These are phyloP conservation scores for Numenius phaeopus DNA, from an alignment of 2,797 vertebrate species.

Conservation along the genomic window DNA sequence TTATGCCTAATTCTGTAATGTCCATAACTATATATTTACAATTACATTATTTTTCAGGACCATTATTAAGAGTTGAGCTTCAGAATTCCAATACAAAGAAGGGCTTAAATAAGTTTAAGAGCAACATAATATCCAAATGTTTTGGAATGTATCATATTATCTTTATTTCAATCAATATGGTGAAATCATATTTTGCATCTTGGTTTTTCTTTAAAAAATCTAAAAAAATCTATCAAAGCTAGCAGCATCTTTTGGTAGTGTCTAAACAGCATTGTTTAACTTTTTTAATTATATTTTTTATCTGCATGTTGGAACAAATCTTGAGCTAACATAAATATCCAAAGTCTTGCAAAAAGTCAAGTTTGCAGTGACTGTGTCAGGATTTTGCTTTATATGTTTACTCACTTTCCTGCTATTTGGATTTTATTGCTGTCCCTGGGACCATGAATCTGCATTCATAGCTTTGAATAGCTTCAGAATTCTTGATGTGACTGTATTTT, in stretches of 20 bases:
- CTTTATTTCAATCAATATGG: background rate
- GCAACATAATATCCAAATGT: background rate
- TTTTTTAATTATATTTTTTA: background rate
- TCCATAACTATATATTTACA: background rate
- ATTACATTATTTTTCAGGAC: background rate
- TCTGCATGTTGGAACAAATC: background rate
- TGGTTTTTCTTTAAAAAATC: background rate
- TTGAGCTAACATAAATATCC: background rate
- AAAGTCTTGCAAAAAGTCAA: background rate
- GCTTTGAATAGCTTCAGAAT: background rate
- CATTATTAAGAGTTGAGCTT: background rate
- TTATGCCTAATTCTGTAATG: background rate
- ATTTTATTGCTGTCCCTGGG: background rate
- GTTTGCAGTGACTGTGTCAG: background rate
- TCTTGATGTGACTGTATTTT: background rate
- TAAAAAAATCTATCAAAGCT: background rate
- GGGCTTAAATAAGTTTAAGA: background rate
- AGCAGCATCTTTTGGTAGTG: background rate
- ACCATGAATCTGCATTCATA: background rate
- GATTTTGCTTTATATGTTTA: background rate
- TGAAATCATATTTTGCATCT: background rate
- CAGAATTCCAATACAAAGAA: background rate
- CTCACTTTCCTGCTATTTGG: background rate
- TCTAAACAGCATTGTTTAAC: background rate
- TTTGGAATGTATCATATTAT: background rate